Conservation (phyloP, 2,888 invertebrate genomes). For the Agapostemon virescens region DNA sequence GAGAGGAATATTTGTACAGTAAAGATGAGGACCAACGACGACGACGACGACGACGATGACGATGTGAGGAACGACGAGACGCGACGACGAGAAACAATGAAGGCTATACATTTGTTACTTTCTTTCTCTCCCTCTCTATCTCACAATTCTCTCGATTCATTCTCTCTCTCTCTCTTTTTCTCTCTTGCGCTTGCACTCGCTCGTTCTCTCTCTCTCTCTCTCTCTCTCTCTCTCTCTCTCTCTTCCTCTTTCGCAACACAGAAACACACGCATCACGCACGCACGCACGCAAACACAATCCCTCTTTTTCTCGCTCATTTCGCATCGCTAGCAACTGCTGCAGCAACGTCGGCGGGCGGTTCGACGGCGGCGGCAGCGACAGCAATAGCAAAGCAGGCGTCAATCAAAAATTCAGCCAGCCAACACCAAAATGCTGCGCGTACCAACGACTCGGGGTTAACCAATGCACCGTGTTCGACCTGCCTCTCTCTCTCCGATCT, state of each 20-base stretch:
- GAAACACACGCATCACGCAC: neutral
- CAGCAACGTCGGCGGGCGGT: conserved; percentile 64
- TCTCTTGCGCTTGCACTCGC: no score
- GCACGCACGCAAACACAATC: conserved; percentile 18
- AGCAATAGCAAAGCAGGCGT: conserved; percentile 74
- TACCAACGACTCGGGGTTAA: conserved; percentile 61
- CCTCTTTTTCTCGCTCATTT: conserved; percentile 46
- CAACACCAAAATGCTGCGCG: conserved; percentile 68
- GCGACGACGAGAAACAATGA: conserved; percentile 50
- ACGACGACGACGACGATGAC: conserved; percentile 49
- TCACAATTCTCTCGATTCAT: conserved; percentile 24
- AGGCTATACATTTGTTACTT: conserved; percentile 48
- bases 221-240: conserved; percentile 21
- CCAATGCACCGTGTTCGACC: conserved; percentile 61
- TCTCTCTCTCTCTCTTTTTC: conserved; percentile 26
- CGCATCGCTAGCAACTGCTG: conserved; percentile 63
- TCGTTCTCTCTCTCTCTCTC: conserved; percentile 33
- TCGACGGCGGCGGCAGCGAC: conserved; percentile 65
- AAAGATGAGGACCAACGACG: conserved; percentile 38
- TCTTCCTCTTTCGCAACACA: conserved; percentile 30
- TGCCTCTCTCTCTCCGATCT: conserved; percentile 51
- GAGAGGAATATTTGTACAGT: conserved; percentile 35
- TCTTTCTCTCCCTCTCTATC: conserved; percentile 35
- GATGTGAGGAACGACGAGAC: no score
- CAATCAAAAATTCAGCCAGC: conserved; percentile 71